These are phyloP conservation scores for Formica selysi DNA, from an alignment of 1,140 invertebrate species.

Conservation along the genomic window DNA sequence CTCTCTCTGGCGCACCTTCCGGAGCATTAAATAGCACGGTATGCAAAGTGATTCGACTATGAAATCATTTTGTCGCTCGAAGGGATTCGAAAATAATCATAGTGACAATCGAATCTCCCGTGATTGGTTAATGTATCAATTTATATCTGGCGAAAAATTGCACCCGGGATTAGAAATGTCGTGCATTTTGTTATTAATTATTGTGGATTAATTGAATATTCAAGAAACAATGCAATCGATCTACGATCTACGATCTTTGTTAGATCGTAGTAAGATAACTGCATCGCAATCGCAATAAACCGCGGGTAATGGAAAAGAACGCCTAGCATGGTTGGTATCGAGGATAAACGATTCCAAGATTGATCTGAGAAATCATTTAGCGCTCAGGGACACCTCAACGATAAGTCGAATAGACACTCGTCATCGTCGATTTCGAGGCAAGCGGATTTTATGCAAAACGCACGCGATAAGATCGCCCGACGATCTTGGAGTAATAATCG, in stretches of 20 bases:
- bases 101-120: slow-evolving; percentile 4
- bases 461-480: slow-evolving; percentile 50
- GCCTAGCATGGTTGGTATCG: neutral
- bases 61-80: slow-evolving; percentile 54
- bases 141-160: neutral
- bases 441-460: slow-evolving; percentile 63
- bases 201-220: slow-evolving; percentile 23
- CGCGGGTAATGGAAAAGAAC: slow-evolving; percentile 24
- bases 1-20: slow-evolving; percentile 54
- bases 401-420: slow-evolving; percentile 32
- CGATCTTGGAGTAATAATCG: slow-evolving; percentile 50
- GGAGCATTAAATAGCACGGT: slow-evolving; percentile 57
- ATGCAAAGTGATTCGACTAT: slow-evolving; percentile 46
- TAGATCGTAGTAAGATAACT: slow-evolving; percentile 28
- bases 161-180: neutral
- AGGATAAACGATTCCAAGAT: slow-evolving; percentile 42
- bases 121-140: neutral
- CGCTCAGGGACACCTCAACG: slow-evolving; percentile 49
- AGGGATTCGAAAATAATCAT: slow-evolving; percentile 14
- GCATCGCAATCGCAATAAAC: slow-evolving; percentile 39
- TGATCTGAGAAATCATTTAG: slow-evolving; percentile 56
- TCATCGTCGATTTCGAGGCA: slow-evolving; percentile 62
- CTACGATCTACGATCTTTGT: neutral
- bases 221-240: slow-evolving; percentile 10
- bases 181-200: neutral